These are phyloP conservation scores for Reticulitermes speratus DNA, from an alignment of 1,140 invertebrate species.

Conservation along the genomic window DNA sequence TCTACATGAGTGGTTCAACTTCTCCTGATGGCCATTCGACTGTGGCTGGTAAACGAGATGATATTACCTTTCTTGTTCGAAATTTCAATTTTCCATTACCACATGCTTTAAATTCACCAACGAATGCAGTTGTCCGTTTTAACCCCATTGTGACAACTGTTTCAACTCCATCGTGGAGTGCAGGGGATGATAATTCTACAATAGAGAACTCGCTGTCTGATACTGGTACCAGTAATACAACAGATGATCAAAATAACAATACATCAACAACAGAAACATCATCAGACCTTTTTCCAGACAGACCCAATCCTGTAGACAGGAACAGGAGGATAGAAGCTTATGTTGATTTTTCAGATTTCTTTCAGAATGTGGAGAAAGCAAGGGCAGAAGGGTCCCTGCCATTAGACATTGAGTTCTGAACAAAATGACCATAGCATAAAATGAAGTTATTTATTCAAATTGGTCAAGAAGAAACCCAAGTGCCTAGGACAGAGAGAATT, in stretches of 20 bases:
- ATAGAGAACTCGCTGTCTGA: conserved; percentile 23
- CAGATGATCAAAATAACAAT: conserved; percentile 30
- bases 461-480: too few species aligned
- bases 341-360: conserved; percentile 83
- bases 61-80: conserved; percentile 81
- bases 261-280: conserved; percentile 30
- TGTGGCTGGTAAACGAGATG: conserved; percentile 59
- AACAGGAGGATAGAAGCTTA: conserved; percentile 74
- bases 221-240: conserved; percentile 9
- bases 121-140: conserved; percentile 51
- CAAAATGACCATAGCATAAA: too few species aligned
- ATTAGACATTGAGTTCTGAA: conserved; percentile 50
- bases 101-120: conserved; percentile 56
- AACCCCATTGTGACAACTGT: conserved; percentile 58
- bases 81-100: conserved; percentile 83
- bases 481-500: too few species aligned
- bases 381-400: conserved; percentile 59
- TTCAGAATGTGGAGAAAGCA: conserved; percentile 67
- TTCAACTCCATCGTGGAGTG: conserved; percentile 22
- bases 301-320: conserved; percentile 43
- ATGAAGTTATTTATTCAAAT: too few species aligned
- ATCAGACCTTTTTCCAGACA: conserved; percentile 18
- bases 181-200: conserved; percentile 25
- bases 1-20: conserved; percentile 63
- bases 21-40: conserved; percentile 15